Evolutionary conservation across 2,888 invertebrate genomes (phyloP), one percentile per base, ranked within the genome.

Genomic region (Tetragonula carbonaria): DNA sequence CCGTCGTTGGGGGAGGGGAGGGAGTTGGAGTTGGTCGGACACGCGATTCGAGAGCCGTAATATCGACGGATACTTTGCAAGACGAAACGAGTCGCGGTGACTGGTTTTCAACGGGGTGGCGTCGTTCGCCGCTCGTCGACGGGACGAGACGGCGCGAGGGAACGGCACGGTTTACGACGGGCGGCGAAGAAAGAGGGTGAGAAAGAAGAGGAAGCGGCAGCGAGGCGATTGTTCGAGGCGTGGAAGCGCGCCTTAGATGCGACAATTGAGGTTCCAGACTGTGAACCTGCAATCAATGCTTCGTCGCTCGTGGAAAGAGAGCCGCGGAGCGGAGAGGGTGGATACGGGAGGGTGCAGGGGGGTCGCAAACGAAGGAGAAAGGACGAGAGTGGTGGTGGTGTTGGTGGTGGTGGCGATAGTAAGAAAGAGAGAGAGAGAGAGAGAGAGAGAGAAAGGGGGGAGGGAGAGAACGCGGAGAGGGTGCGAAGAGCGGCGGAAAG

Each of bases 241-340:
- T 92, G 91, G 92, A 92, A 91, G 91, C 92, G 91, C 92, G 92
- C 92, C 93, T 93, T 92, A 91, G 93, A 92, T 92, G 93, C 92
- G 93, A 93, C 93, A 92, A 93, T 93, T 92, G 93, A 92, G 93
- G 93, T 93, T 93, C 93, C 91, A 92, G 92, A 93, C 93, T 90
- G 93, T 92, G 93, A 93, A 93, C 92, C 92, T 93, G 93, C 93
- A 93, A 93, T 93, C 93, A 93, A 93, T 93, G 93, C 93, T 91
- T 86, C 86, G 86, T 90, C 88, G 84, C 78, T 18, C 78, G 88
- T 88, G 82, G 85, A 86, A 84, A 79, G 86, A 89, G 88, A 89
- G 78, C 80, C 75, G 70, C 74, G 86, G 85, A 23, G 38, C 57
- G 71, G 78, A 59, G 59, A 74, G 68, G 65, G 67, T 50, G 57